Percentiles rank a stretch among this genome's conserved stretches.
These are phyloP conservation scores for Hyaena hyaena DNA, from an alignment of 2,113 vertebrate species.

Conservation along the genomic window DNA sequence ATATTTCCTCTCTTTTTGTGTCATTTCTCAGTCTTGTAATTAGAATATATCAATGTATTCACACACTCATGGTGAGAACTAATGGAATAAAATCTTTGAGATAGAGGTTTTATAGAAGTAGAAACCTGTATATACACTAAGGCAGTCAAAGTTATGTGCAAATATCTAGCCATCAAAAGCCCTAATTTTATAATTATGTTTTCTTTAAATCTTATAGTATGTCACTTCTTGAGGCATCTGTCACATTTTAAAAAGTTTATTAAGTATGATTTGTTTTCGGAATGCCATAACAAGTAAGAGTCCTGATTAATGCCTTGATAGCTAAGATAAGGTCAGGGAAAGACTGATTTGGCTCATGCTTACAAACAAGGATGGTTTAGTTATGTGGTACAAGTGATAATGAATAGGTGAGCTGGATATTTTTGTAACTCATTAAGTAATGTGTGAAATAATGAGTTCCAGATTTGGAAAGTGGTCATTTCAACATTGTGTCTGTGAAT, in stretches of 20 bases:
- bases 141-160: neutral
- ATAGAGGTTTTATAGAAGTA: neutral
- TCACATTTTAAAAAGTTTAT: constrained; percentile 12
- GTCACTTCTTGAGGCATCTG: constrained; percentile 27
- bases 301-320: constrained; percentile 46
- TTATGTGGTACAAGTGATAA: constrained; percentile 13
- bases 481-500: constrained; percentile 35
- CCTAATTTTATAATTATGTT: constrained; percentile 3
- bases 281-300: constrained; percentile 61
- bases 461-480: constrained; percentile 57
- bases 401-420: neutral
- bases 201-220: neutral
- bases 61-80: neutral
- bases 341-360: constrained; percentile 68
- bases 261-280: constrained; percentile 53
- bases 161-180: neutral
- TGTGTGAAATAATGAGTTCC: constrained; percentile 53
- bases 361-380: constrained; percentile 50
- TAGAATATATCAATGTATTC: neutral
- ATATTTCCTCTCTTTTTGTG: neutral
- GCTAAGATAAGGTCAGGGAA: constrained; percentile 53
- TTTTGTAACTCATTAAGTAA: constrained; percentile 28
- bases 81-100: neutral
- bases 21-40: neutral
- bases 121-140: neutral